A percentile compares a stretch with the other conserved stretches of the same genome.
Conservation (phyloP, 2,888 invertebrate species). For the Trisateles emortualis region DNA sequence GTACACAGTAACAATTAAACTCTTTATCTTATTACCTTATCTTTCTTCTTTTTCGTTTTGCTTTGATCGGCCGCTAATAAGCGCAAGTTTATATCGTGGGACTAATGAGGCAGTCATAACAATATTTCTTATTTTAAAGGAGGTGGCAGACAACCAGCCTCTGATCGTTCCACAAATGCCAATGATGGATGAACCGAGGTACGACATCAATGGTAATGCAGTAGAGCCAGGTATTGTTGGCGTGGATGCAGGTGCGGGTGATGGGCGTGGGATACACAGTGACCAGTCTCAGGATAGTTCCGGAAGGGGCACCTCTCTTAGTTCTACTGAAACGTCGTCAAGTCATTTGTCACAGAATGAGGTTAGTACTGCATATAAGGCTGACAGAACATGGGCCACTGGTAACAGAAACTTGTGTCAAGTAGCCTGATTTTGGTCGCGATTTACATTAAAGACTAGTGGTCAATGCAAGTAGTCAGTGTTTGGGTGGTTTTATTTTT, state of each 20-base stretch:
- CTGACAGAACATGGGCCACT: neutral
- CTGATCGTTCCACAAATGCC: conserved; percentile 34
- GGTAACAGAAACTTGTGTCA: no score
- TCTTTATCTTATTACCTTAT: no score
- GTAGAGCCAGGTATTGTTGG: conserved; percentile 57
- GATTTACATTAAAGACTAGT: no score
- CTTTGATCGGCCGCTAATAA: no score
- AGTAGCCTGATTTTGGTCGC: no score
- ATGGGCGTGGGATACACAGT: conserved; percentile 80
- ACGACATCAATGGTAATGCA: conserved; percentile 67
- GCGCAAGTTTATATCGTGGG: no score
- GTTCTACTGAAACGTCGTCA: conserved; percentile 72
- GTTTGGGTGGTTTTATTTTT: no score
- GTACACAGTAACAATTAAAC: no score
- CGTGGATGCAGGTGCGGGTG: conserved; percentile 74
- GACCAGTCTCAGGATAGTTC: conserved; percentile 79
- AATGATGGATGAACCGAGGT: conserved; percentile 55
- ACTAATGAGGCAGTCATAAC: no score
- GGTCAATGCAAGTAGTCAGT: no score
- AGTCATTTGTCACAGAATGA: conserved; percentile 62
- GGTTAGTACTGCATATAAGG: conserved; percentile 44
- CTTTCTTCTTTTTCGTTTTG: no score
- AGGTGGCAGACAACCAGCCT: conserved; percentile 44
- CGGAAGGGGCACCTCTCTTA: conserved; percentile 73
- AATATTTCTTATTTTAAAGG: conserved; percentile 17